phyloP scores from a whole-genome alignment of 2,888 invertebrate species.

The Aromia moschata region DNA sequence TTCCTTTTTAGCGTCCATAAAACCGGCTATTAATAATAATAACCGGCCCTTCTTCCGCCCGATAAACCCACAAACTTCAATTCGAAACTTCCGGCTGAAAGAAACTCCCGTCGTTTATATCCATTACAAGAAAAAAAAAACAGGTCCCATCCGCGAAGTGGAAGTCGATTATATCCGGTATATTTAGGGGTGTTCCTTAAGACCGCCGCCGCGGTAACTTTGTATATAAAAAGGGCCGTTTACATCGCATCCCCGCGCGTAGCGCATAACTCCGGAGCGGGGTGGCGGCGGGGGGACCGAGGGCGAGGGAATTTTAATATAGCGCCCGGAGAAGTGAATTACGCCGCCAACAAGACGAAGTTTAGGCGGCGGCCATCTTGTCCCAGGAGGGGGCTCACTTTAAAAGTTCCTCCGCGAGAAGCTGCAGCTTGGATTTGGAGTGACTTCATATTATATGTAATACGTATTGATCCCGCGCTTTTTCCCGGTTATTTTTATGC shows the following conservation, averaged over 20 bases:
- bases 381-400: slow-evolving; percentile 59
- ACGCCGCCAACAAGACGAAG: slow-evolving; percentile 43
- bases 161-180: slow-evolving; percentile 21
- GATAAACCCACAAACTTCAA: slow-evolving; percentile 8
- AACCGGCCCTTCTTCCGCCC: background rate
- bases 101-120: too few species aligned
- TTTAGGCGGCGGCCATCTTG: slow-evolving; percentile 57
- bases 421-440: slow-evolving; percentile 45
- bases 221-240: slow-evolving; percentile 57
- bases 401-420: slow-evolving; percentile 58
- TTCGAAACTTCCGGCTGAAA: background rate
- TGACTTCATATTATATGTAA: slow-evolving; percentile 55
- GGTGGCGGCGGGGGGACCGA: too few species aligned
- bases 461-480: slow-evolving; percentile 50
- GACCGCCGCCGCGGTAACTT: slow-evolving; percentile 33
- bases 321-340: slow-evolving; percentile 58
- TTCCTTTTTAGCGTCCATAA: too few species aligned
- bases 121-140: slow-evolving; percentile 12
- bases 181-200: slow-evolving; percentile 27
- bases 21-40: background rate
- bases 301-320: slow-evolving; percentile 52
- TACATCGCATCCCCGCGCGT: slow-evolving; percentile 53
- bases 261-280: slow-evolving; percentile 48
- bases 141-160: slow-evolving; percentile 5
- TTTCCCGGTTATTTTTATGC: slow-evolving; percentile 14